These are phyloP conservation scores for Panulirus ornatus DNA, from an alignment of 1,140 invertebrate genomes.

Conservation along the genomic window DNA sequence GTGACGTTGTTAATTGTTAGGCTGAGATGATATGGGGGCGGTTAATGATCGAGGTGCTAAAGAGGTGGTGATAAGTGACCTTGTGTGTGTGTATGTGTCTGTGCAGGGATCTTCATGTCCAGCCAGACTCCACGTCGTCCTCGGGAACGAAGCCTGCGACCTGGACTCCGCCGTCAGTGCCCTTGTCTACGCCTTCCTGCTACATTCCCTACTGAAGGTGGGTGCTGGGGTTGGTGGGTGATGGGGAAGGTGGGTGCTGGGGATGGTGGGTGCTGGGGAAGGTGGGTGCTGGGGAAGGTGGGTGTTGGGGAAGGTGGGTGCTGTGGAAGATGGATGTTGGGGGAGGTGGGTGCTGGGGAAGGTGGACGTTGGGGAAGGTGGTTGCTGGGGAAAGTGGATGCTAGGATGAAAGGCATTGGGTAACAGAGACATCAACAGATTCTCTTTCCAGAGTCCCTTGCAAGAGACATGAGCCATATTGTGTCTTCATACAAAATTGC, in stretches of 20 bases:
- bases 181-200: slow-evolving; percentile 59
- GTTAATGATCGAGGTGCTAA: no score
- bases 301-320: not conserved
- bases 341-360: not conserved
- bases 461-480: no score
- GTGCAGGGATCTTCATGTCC: not conserved
- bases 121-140: slow-evolving; percentile 23
- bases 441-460: no score
- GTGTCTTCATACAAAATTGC: no score
- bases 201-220: slow-evolving; percentile 35
- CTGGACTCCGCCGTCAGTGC: slow-evolving; percentile 62
- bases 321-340: not conserved
- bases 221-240: no score
- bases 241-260: not conserved
- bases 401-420: no score
- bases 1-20: no score
- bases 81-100: slow-evolving; percentile 1
- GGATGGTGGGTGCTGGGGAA: not conserved
- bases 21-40: no score
- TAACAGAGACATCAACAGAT: no score
- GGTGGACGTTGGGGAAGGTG: not conserved
- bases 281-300: not conserved
- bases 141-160: slow-evolving; percentile 59
- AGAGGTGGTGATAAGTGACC: no score
- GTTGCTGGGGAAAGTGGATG: not conserved